Evolutionary conservation across 2,888 invertebrate genomes (phyloP).

Genomic region (Agrotis exclamationis): DNA sequence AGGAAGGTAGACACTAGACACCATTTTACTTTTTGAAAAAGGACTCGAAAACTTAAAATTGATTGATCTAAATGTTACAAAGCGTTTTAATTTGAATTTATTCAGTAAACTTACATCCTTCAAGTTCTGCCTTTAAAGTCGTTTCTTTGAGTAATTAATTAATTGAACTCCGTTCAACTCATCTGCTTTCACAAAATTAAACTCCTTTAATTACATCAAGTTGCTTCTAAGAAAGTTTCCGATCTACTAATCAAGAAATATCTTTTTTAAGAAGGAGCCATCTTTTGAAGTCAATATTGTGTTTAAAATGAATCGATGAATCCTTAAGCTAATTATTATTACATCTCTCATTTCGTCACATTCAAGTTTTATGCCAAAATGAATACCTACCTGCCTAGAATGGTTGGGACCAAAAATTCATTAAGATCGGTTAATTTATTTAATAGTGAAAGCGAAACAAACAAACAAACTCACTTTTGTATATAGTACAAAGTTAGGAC

Average conservation of each 20-base stretch:
- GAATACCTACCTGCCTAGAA: too few relatives aligned
- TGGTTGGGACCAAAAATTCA: too few relatives aligned
- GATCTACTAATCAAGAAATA: slow-evolving; percentile 31
- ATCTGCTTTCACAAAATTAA: slow-evolving; percentile 45
- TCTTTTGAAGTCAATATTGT: not conserved
- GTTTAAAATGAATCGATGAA: not conserved
- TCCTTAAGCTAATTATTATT: not conserved
- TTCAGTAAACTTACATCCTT: slow-evolving; percentile 41
- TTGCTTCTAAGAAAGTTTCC: slow-evolving; percentile 32
- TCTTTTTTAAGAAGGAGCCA: not conserved
- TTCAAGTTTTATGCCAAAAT: too few relatives aligned
- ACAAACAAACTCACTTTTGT: too few relatives aligned
- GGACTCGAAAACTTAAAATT: not conserved
- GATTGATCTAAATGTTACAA: slow-evolving; percentile 30
- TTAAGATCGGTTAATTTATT: too few relatives aligned
- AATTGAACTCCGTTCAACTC: slow-evolving; percentile 48
- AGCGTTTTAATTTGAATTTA: slow-evolving; percentile 41
- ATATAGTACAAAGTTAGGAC: too few relatives aligned
- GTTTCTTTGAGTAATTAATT: slow-evolving; percentile 53
- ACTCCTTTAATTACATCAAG: slow-evolving; percentile 44
- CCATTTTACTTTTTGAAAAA: not conserved
- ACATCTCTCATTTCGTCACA: too few relatives aligned
- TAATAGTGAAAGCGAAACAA: too few relatives aligned
- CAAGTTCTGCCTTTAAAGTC: slow-evolving; percentile 41
- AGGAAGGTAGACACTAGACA: not conserved